Conservation (phyloP, 2,113 vertebrate genomes). For the Suricata suricatta region DNA sequence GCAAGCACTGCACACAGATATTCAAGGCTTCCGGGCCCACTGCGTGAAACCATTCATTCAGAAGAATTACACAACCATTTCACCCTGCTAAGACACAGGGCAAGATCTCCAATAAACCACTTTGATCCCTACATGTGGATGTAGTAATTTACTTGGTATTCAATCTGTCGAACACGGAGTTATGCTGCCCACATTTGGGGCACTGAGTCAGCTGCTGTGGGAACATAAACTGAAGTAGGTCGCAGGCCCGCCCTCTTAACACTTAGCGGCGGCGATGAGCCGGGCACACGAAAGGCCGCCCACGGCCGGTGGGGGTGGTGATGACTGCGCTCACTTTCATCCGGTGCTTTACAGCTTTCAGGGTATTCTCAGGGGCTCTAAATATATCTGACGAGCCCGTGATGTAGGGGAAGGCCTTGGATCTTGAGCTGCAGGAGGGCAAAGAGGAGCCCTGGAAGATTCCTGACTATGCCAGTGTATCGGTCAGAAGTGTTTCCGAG, state of each 20-base stretch:
- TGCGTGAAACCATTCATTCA: not conserved
- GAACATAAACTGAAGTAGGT: not conserved
- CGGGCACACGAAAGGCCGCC: not conserved
- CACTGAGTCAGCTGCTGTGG: not conserved
- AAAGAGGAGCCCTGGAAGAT: not conserved
- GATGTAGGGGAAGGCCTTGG: not conserved
- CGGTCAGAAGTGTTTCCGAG: not conserved
- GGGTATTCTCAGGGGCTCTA: not conserved
- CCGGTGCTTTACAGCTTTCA: not conserved
- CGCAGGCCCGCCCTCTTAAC: not conserved
- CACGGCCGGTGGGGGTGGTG: rapidly evolving
- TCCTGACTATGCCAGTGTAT: not conserved
- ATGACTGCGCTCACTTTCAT: not conserved
- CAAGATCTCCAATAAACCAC: not conserved
- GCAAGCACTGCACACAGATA: not conserved
- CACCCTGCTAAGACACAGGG: not conserved
- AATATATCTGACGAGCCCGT: not conserved
- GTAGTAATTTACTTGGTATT: not conserved
- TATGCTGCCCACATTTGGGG: not conserved
- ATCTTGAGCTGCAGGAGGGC: not conserved
- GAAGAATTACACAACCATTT: not conserved
- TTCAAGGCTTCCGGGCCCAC: not conserved
- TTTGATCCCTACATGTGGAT: not conserved
- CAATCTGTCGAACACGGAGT: not conserved
- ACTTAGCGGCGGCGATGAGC: not conserved